Base-by-base conservation (phyloP, 2,888 invertebrate species). In the Stenoptilia bipunctidactyla region DNA sequence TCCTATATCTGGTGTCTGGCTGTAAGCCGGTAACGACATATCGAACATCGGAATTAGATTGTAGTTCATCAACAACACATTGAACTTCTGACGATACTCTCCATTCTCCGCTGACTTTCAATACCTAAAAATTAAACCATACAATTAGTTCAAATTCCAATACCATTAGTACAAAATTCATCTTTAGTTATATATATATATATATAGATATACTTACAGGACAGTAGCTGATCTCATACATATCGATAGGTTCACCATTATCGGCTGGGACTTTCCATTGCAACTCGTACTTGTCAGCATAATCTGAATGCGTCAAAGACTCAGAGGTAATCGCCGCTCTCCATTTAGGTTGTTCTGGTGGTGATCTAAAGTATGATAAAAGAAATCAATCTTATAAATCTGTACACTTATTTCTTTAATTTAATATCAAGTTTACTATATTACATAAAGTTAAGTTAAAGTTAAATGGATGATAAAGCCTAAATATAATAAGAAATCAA, bases 221-320 rank as follows among this genome's bases (percentile, higher is more conserved):
- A 67, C 94, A 94, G 70, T 90, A 93, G 64, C 86, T 89, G 48
- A 96, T 87, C 66, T 90, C 87, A 71, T 95, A 96, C 67, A 85
- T 85, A 61, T 93, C 91, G 58, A 96, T 95, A 15, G 91, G 92
- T 72, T 94, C 94, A 6, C 96, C 96, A 71, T 96, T 96, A 62
- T 96, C 92, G 38, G 91, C 89, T 0, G 96, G 95, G 38, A 92
- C 89, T 55, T 88, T 89, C 96, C 96, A 96, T 59, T 90, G 86
- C 13, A 96, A 69, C 59, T 94, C 92, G 62, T 89, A 94, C 61
- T 90, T 90, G 72, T 93, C 91, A 15, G 90, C 90, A 66, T 89
- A 94, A 34, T 71, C 80, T 40, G 79, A 79, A 50, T 80, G 76
- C 41, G 73, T 65, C 40, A 83, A 63, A 9, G 82, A 80, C 59